Percentiles rank a stretch among this genome's conserved stretches.
These are phyloP conservation scores for Crocodylus rhombifer DNA, from an alignment of 2,797 vertebrate genomes.

Conservation along the genomic window DNA sequence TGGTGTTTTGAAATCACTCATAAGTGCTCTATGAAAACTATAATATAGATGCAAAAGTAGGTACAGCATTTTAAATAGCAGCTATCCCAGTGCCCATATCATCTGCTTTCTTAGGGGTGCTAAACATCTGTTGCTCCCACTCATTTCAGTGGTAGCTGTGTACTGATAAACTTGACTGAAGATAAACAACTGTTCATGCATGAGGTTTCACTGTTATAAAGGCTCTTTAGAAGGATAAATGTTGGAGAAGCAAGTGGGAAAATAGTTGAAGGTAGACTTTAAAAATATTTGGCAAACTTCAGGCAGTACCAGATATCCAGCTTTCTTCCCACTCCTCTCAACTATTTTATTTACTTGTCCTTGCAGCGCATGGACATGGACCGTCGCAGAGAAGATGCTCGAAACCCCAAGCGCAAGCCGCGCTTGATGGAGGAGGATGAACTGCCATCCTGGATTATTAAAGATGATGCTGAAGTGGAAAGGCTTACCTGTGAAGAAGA, in stretches of 20 bases:
- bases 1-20: neutral
- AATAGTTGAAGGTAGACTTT: neutral
- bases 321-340: neutral
- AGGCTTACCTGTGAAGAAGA: slow-evolving; percentile 97
- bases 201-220: neutral
- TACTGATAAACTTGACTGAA: neutral
- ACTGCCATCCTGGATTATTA: slow-evolving; percentile 97
- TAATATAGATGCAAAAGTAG: neutral
- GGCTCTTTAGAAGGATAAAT: neutral
- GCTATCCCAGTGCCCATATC: neutral
- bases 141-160: neutral
- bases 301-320: neutral
- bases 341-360: neutral
- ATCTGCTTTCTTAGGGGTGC: neutral
- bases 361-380: slow-evolving; percentile 96
- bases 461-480: slow-evolving; percentile 97
- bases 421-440: slow-evolving; percentile 98
- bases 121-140: neutral
- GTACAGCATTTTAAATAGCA: neutral
- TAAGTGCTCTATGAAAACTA: neutral
- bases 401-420: slow-evolving; percentile 95
- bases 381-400: slow-evolving; percentile 93
- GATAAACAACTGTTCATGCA: neutral
- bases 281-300: neutral
- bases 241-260: neutral